A percentile compares a stretch with the other conserved stretches of the same genome.
These are phyloP conservation scores for Sinocyclocheilus grahami DNA, from an alignment of 2,113 vertebrate species.

Conservation along the genomic window DNA sequence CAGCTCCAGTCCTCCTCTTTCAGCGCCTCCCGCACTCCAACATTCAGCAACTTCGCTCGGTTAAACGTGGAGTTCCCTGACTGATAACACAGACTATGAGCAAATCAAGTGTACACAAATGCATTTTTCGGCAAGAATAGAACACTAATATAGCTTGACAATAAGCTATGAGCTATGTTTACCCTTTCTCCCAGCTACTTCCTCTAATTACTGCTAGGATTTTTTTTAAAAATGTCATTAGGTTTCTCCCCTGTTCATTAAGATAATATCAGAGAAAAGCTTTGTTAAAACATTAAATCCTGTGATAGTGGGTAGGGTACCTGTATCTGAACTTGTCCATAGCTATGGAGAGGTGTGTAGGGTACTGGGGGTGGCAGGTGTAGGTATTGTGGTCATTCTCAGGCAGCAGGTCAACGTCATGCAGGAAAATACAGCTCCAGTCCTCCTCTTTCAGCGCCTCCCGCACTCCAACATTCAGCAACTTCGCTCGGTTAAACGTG, in stretches of 20 bases:
- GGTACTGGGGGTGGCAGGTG: constrained; percentile 87
- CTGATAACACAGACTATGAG: constrained; percentile 55
- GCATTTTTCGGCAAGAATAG: constrained; percentile 14
- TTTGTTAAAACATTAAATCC: background rate
- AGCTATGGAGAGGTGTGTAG: constrained; percentile 90
- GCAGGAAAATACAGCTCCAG: constrained; percentile 93
- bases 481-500: constrained; percentile 93
- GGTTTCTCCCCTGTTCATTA: too few relatives aligned
- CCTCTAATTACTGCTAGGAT: constrained; percentile 1
- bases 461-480: constrained; percentile 92
- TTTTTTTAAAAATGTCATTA: background rate
- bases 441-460: constrained; percentile 92
- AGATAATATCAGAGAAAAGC: background rate
- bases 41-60: constrained; percentile 92
- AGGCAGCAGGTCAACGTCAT: constrained; percentile 91
- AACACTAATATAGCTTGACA: background rate
- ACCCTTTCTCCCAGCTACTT: background rate
- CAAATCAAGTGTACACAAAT: constrained; percentile 25
- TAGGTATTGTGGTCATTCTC: constrained; percentile 97
- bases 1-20: constrained; percentile 94
- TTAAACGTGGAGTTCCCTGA: constrained; percentile 91
- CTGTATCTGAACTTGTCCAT: constrained; percentile 98
- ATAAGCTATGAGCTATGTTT: background rate
- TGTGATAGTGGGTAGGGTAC: constrained; percentile 61
- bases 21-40: constrained; percentile 91